A percentile compares a stretch with the other conserved stretches of the same genome.
These are phyloP conservation scores for Lathamus discolor DNA, from an alignment of 2,113 vertebrate species.

Conservation along the genomic window DNA sequence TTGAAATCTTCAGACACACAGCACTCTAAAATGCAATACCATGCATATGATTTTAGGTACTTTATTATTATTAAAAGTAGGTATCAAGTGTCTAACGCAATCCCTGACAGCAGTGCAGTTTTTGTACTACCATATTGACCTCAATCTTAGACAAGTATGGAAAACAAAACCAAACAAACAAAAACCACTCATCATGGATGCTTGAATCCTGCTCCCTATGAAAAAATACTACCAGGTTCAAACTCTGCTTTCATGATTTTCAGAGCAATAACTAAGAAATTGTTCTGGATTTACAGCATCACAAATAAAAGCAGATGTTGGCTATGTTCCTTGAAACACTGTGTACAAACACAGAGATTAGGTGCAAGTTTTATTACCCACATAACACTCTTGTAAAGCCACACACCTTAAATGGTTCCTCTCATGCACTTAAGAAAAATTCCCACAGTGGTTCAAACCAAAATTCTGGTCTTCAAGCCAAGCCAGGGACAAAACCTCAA, in stretches of 20 bases:
- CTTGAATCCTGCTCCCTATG: neutral
- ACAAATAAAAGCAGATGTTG: neutral
- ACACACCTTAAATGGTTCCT: neutral
- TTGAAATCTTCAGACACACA: neutral
- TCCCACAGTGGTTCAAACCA: fast-evolving
- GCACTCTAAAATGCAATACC: neutral
- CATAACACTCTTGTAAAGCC: neutral
- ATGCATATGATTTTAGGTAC: neutral
- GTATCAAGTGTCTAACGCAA: neutral
- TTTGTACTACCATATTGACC: neutral
- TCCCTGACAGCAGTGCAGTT: neutral
- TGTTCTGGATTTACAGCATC: neutral
- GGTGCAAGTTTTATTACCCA: neutral
- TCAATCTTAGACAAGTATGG: neutral
- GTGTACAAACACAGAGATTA: neutral
- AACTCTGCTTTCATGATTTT: neutral
- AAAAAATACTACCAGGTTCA: neutral
- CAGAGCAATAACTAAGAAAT: neutral
- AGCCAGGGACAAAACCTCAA: neutral
- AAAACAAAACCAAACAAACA: neutral
- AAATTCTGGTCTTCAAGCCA: neutral
- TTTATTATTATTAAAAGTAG: neutral
- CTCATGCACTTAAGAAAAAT: neutral
- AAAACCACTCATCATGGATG: neutral
- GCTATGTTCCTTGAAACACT: neutral